Evolutionary conservation across 2,113 vertebrate genomes (phyloP).

Genomic region (Okapia johnstoni): DNA sequence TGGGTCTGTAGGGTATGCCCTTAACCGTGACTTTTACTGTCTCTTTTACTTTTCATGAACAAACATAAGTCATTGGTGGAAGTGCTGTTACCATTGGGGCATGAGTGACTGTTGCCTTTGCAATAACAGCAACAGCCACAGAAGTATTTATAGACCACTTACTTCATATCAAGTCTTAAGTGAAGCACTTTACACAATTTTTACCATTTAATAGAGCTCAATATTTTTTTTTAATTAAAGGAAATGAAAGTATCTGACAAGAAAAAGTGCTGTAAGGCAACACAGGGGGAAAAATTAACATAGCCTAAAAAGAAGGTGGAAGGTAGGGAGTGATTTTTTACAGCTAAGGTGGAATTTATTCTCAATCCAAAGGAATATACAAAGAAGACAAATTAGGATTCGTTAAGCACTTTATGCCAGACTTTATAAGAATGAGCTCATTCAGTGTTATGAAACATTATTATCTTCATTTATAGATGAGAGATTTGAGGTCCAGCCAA

Average conservation of each 20-base stretch:
- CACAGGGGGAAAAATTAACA: constrained; percentile 18
- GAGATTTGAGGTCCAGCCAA: constrained; percentile 20
- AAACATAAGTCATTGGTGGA: background rate
- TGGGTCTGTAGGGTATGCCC: background rate
- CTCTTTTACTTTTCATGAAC: background rate
- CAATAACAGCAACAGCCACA: background rate
- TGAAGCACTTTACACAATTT: constrained; percentile 37
- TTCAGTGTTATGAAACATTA: constrained; percentile 7
- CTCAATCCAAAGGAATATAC: background rate
- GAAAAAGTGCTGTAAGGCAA: constrained; percentile 26
- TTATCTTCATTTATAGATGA: constrained; percentile 1
- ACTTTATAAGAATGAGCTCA: background rate
- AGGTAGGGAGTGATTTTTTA: background rate
- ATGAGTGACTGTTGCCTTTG: constrained; percentile 30
- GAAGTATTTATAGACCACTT: constrained; percentile 58
- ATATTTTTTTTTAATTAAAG: background rate
- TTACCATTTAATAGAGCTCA: constrained; percentile 34
- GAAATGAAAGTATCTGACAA: constrained; percentile 36
- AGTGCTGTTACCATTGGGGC: background rate
- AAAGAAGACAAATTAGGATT: constrained; percentile 30
- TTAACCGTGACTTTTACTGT: background rate
- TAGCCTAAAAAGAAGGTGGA: background rate
- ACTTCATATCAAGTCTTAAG: constrained; percentile 1
- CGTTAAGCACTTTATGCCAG: background rate
- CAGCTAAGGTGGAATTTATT: background rate